Evolutionary conservation across 2,113 vertebrate species (phyloP).

Genomic region (Xiphias gladius): DNA sequence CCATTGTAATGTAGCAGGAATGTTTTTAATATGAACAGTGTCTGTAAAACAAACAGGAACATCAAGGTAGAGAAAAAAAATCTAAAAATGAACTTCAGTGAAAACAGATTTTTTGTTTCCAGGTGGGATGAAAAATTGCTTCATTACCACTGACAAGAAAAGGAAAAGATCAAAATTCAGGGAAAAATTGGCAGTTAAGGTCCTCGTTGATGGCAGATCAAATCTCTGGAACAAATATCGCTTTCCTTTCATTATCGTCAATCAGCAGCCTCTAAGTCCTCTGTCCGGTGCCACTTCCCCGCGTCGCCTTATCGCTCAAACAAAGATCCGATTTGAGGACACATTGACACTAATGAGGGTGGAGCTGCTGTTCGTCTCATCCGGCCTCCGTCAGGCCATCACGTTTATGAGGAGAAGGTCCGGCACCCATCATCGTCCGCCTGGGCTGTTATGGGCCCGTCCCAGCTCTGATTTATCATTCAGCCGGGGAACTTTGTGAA

Average conservation of each 20-base stretch:
- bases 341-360: background rate
- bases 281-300: background rate
- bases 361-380: background rate
- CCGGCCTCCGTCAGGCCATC: slow-evolving; percentile 28
- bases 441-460: slow-evolving; percentile 37
- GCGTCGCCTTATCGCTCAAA: slow-evolving; percentile 21
- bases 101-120: too few species aligned
- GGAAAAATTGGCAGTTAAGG: background rate
- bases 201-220: background rate
- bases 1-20: too few species aligned
- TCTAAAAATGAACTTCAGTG: too few species aligned
- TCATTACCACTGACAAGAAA: background rate
- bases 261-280: slow-evolving; percentile 30
- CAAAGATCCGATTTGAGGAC: slow-evolving; percentile 28
- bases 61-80: too few species aligned
- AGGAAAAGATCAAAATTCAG: background rate
- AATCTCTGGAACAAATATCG: slow-evolving; percentile 25
- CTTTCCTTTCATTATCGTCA: slow-evolving; percentile 37
- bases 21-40: too few species aligned
- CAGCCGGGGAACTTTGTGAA: slow-evolving; percentile 36
- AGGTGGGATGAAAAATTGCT: background rate
- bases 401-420: slow-evolving; percentile 49
- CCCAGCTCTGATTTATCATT: slow-evolving; percentile 40
- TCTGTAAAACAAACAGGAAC: too few species aligned
- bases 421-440: slow-evolving; percentile 44